Evolutionary conservation across 2,797 vertebrate genomes (phyloP), one percentile per base, ranked within the genome.

Genomic region (Melanotaenia parkinsoni): DNA sequence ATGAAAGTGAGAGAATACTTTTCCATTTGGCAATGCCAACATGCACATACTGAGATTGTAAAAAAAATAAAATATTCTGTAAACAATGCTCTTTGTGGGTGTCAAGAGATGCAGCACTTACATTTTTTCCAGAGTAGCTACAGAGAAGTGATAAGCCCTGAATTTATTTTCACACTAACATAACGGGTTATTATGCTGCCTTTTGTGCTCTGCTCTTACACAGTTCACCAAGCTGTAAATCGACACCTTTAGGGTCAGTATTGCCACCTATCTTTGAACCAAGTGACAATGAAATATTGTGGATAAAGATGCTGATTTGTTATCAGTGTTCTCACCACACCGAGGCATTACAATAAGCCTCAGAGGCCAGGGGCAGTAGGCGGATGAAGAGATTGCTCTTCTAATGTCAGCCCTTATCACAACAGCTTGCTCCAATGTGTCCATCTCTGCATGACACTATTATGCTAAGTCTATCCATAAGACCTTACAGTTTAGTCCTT

Each of bases 21-120:
- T 82, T 84, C 80, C 86, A 85, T 91, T 93, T 93, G 91, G 89
- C 89, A 91, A 83, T 76, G 67, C 47, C 60, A 88, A 80, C 40
- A 74, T 33, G 66, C 78, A 82, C 83, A 84, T 58, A 62, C 56
- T 77, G 60, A 86, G 28, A 81, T 24, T 72, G 69, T 43, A 45
- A 58, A 66, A 11, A 77, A 76, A 84, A 77, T 61, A 67, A 74
- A 85, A 63, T 64, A 81, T 86, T 86, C 79, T 81, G 85, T 80
- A 86, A 90, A 88, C 77, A 85, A 78, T 88, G 77, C 81, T 85
- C 60, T 80, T 75, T 80, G 77, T 80, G 71, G 83, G 79, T 84
- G 83, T 87, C 76, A 84, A 79, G 70, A 77, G 76, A 88, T 81
- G 82, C 75, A 86, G 76, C 38, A 60, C 67, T 81, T 77, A 74